phyloP scores from a whole-genome alignment of 2,888 invertebrate genomes.

The Temnothorax unifasciatus region DNA sequence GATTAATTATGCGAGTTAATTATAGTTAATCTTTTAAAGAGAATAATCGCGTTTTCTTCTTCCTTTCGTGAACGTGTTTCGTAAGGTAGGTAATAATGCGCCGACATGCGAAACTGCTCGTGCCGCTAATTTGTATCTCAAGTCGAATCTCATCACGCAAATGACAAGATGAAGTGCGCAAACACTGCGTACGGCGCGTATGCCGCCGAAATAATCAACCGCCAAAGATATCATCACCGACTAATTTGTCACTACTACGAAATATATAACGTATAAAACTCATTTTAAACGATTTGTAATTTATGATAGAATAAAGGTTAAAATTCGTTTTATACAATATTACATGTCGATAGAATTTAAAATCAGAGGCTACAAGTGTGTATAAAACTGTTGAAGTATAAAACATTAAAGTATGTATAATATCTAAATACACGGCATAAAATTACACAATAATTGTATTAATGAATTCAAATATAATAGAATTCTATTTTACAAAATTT shows the following conservation, averaged over 20 bases:
- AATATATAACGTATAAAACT: background rate
- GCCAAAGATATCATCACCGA: background rate
- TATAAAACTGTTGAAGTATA: background rate
- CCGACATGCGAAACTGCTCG: background rate
- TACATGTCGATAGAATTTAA: background rate
- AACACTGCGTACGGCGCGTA: background rate
- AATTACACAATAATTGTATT: background rate
- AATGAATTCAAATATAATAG: background rate
- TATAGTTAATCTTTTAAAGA: background rate
- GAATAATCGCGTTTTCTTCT: background rate
- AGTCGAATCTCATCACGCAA: background rate
- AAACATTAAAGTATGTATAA: background rate
- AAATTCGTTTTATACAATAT: background rate
- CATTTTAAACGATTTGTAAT: background rate
- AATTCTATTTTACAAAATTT: background rate
- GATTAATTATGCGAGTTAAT: background rate
- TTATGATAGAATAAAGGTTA: background rate
- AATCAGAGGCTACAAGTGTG: background rate
- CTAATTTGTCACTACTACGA: background rate
- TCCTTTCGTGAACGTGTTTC: background rate
- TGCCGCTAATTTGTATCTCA: background rate
- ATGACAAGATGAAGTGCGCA: background rate
- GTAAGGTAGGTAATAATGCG: background rate
- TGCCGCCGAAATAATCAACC: background rate
- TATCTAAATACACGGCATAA: background rate